Base-by-base conservation (phyloP, 2,888 invertebrate species). In the Zeuzera pyrina region DNA sequence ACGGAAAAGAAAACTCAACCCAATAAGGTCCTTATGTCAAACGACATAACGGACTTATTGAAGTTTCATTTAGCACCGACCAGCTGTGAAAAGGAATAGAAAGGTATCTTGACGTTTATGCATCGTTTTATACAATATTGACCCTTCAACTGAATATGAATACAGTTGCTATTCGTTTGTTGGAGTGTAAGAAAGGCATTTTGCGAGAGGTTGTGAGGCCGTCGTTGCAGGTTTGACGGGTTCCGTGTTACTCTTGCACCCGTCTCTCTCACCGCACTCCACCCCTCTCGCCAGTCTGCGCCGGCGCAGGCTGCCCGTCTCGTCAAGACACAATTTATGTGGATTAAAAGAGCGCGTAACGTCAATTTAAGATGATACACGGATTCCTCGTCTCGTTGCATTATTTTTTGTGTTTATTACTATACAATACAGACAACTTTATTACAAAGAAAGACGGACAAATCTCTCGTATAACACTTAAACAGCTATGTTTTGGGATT, bases 201-300 rank as follows among this genome's bases (percentile, higher is more conserved):
- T 78, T 66, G 79, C 79, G 69, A 73, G 65, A 25, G 13, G 25
- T 25, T 25, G 12, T 12, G 61, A 54, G 61, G 52, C 57, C 57
- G 57, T 59, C 59, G 62, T 52, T 65, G 71, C 76, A 72, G 69
- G 78, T 77, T 62, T 61, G 76, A 77, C 79, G 57, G 79, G 79
- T 76, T 79, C 79, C 70, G 79, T 79, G 78, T 79, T 79, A 79
- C 79, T 47, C 78, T 12, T 10, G 3, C 27, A 15, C 28, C 44
- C 34, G 41, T 45, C 38, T 45, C 49, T 57, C 53, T 52, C 55
- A 45, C 38, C 41, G 47, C 34, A 48, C 46, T 49, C 34, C 42
- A 28, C 31, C 33, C 29, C 31, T 34, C 34, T 45, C 54, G 39
- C 51, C 45, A 46, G 52, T 67, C 70, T 66, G 64, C 61, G 54